phyloP scores from a whole-genome alignment of 2,888 invertebrate genomes.

The Bugulina stolonifera region DNA sequence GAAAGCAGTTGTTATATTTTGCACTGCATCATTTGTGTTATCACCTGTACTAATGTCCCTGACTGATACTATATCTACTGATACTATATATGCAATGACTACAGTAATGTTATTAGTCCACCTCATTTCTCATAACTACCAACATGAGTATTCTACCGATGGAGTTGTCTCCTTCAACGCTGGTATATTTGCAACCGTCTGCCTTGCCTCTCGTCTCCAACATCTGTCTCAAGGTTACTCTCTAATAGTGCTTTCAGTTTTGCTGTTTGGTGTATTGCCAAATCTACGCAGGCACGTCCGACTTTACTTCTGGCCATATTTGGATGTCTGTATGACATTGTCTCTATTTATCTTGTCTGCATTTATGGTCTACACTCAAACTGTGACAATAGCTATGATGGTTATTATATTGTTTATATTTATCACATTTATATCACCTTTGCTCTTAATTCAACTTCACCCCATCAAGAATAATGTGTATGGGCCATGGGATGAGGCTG shows the following conservation, averaged over 20 bases:
- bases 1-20: conserved; percentile 70
- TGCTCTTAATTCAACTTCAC: conserved; percentile 52
- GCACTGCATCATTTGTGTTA: conserved; percentile 78
- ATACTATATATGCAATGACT: conserved; percentile 91
- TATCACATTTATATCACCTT: conserved; percentile 53
- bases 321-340: neutral
- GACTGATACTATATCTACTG: conserved; percentile 92
- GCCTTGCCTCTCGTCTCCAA: conserved; percentile 82
- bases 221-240: conserved; percentile 75
- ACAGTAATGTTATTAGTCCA: conserved; percentile 80
- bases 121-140: conserved; percentile 84
- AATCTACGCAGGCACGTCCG: conserved; percentile 59
- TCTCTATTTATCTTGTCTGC: conserved; percentile 31
- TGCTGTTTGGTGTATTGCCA: conserved; percentile 83
- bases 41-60: conserved; percentile 88
- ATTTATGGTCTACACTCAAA: conserved; percentile 34
- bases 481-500: conserved; percentile 96
- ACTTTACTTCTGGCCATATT: neutral
- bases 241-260: conserved; percentile 78
- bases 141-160: conserved; percentile 69
- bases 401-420: conserved; percentile 44
- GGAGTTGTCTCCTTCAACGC: conserved; percentile 86
- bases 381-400: conserved; percentile 36
- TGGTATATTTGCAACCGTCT: conserved; percentile 89
- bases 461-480: conserved; percentile 69